Conservation (phyloP, 2,113 vertebrate species). For the Dipodomys ordii region DNA sequence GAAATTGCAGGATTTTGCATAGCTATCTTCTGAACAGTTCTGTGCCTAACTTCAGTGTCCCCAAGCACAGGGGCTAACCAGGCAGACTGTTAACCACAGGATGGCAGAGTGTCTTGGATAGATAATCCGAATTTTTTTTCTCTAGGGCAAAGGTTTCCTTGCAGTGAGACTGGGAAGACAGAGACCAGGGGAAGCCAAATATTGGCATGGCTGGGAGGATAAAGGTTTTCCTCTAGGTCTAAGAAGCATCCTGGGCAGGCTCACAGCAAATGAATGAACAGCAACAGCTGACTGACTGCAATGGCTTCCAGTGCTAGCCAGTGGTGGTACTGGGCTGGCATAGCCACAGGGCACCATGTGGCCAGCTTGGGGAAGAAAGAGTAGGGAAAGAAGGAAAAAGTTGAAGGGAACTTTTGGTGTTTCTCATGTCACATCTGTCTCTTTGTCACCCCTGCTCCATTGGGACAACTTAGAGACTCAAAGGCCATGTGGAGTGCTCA, state of each 20-base stretch:
- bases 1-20: not conserved
- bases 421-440: constrained; percentile 29
- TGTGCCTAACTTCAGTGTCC: not conserved
- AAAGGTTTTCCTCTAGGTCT: not conserved
- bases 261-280: not conserved
- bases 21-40: not conserved
- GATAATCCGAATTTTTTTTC: not conserved
- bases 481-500: not conserved
- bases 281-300: not conserved
- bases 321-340: rapidly evolving
- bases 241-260: not conserved
- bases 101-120: not conserved
- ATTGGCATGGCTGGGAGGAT: not conserved
- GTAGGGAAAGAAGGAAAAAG: not conserved
- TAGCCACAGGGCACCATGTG: not conserved
- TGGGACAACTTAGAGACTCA: not conserved
- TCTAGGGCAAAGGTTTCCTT: not conserved
- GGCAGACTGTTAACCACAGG: not conserved
- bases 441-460: not conserved
- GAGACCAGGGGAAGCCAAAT: not conserved
- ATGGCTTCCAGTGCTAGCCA: not conserved
- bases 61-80: too few species aligned
- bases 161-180: not conserved
- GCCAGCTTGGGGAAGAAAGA: constrained; percentile 66
- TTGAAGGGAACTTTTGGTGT: not conserved